phyloP scores from a whole-genome alignment of 1,140 invertebrate species.

The Idris sp. region DNA sequence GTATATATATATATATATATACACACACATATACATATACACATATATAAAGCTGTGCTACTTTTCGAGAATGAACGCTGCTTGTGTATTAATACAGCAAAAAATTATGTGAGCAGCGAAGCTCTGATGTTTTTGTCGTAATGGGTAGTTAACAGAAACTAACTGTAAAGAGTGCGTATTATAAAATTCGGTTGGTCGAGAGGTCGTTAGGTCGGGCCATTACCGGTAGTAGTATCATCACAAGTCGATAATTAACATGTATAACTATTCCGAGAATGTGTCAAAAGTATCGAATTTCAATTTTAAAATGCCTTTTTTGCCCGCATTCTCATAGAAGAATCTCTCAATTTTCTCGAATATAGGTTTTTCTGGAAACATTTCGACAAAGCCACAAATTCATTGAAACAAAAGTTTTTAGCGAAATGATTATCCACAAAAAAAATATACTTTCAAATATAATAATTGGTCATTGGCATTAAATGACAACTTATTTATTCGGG shows the following conservation, averaged over 20 bases:
- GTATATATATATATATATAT: no score
- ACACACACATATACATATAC: no score
- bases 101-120: conserved; percentile 30
- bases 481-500: no score
- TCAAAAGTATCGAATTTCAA: conserved; percentile 7
- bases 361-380: no score
- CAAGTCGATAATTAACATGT: conserved; percentile 39
- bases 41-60: conserved; percentile 56
- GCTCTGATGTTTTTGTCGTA: conserved; percentile 34
- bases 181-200: conserved; percentile 26
- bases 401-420: no score
- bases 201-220: conserved; percentile 12
- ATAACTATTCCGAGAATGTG: conserved; percentile 25
- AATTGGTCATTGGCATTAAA: no score
- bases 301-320: neutral
- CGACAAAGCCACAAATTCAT: no score
- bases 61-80: conserved; percentile 43
- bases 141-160: conserved; percentile 43
- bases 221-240: conserved; percentile 23
- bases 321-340: neutral
- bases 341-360: neutral
- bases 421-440: no score
- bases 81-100: conserved; percentile 41
- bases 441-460: no score
- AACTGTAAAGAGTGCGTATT: conserved; percentile 43